Evolutionary conservation across 1,140 invertebrate genomes (phyloP), one percentile per base, ranked within the genome.

Genomic region (Brachystomella parvula): DNA sequence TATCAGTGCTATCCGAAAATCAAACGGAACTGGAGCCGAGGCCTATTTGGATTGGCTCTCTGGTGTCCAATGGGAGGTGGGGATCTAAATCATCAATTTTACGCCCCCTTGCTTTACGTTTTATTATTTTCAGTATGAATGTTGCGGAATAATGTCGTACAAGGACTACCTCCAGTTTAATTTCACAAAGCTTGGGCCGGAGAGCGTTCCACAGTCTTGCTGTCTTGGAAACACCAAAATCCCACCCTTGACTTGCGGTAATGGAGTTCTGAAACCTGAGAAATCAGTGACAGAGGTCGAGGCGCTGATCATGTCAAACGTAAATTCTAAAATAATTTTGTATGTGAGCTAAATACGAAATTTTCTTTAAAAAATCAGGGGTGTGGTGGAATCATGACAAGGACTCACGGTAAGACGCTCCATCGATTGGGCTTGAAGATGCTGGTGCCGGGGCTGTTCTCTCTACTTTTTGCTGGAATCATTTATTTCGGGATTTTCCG

Each of bases 21-120:
- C 35, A 39, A 53, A 35, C 15, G 35, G 9, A 39, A 65, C 33
- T 32, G 64, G 57, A 35, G 26, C 39, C 1, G n/a, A 39, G 35
- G 35, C 29, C 0, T 24, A 39, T 21, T 19, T 49, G 0, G 31
- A 65, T 19, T 69, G 68, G 68, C 24, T 69, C 0, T 19, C 30
- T 19, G 61, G 63, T 12, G 35, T 69, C 35, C 68, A 69, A 35
- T 69, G 60, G 49, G 44, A 65, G 60, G 68, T 69, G 62, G 9
- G 12, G 35, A 39, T 39, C 35, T 9, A 39, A 39, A 39, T n/a
- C n/a, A n/a, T n/a, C 35, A 39, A 39, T 39, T 19, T 19, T 39
- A 39, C 35, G 35, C 6, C 19, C 35, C 35, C 19, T 9, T 9
- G 6, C 35, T 39, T 6, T 39, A 39, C 35, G 35, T 9, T 39